Base-by-base conservation (phyloP, 2,888 invertebrate genomes). In the Beris morrisii region DNA sequence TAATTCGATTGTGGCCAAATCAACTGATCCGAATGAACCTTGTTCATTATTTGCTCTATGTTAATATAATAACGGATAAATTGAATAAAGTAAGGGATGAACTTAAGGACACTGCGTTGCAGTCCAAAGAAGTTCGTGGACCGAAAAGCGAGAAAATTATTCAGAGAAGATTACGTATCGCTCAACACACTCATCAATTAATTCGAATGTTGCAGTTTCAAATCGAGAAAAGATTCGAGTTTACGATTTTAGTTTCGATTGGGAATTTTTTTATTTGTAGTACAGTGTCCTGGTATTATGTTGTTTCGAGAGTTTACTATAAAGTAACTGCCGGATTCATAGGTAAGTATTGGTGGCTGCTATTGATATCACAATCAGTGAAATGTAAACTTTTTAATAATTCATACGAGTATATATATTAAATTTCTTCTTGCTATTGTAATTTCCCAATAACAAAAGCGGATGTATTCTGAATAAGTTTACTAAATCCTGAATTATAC, bases 1-100 rank as follows among this genome's bases (percentile, higher is more conserved):
- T 65, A 12, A 58, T 65, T 22, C 57, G 57, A 12, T 58, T 65
- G 4, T 44, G 28, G 4, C 28, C 65, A 28, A 50, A 52, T 50
- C 65, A 65, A 52, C 38, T 65, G 31, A 65, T 65, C 43, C 65
- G 65, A 28, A 38, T 65, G 4, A 57, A 31, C 52, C 9, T 65
- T 15, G 12, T 43, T 12, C 50, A 65, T 31, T 50, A 30, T 50
- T 30, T 57, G 57, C 43, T 65, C 13, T 65, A 57, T 43, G 58
- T 65, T 7, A 9, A 15, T 4, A 53, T 54, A 5, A 44, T 64
- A 6, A 28, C 5, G 28, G 44, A 64, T 54, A 44, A 28, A 32
- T 13, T 64, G 44, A 30, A 64, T 13, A 64, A 32, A 15, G 38
- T 54, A 1, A 5, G 31, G 2, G 28, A 30, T 31, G 64, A 54